Percentiles rank a stretch among this genome's conserved stretches.
These are phyloP conservation scores for Aromia moschata DNA, from an alignment of 2,888 invertebrate genomes.

Conservation along the genomic window DNA sequence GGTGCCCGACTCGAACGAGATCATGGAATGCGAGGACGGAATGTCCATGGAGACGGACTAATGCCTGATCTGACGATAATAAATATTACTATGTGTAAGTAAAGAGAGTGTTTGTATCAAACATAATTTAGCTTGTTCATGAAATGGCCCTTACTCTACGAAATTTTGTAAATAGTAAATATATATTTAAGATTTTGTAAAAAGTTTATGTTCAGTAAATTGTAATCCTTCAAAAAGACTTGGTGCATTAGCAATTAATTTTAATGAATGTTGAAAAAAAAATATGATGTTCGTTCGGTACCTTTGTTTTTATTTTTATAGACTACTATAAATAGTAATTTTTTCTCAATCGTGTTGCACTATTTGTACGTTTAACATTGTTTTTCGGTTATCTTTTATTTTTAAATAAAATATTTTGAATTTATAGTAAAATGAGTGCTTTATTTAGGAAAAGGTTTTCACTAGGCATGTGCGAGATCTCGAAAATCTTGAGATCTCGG, in stretches of 20 bases:
- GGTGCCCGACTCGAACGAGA: constrained; percentile 16
- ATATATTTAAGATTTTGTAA: constrained; percentile 36
- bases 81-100: constrained; percentile 25
- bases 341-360: constrained; percentile 35
- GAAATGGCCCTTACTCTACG: constrained; percentile 19
- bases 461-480: no score
- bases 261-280: constrained; percentile 19
- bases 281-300: constrained; percentile 14
- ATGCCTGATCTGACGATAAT: constrained; percentile 4
- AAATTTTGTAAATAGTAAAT: constrained; percentile 33
- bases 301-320: constrained; percentile 40
- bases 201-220: constrained; percentile 31
- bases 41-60: constrained; percentile 39
- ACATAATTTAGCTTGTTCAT: constrained; percentile 28
- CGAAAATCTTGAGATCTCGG: no score
- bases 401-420: constrained; percentile 29
- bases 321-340: constrained; percentile 26
- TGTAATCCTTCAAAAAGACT: constrained; percentile 18
- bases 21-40: constrained; percentile 16
- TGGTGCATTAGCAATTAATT: constrained; percentile 10
- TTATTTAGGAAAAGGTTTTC: no score
- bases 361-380: constrained; percentile 38
- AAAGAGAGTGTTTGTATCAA: constrained; percentile 36
- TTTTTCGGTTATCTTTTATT: constrained; percentile 28
- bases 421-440: constrained; percentile 2